Conservation (phyloP, 2,888 invertebrate genomes). For the Lasioglossum marginatum region DNA sequence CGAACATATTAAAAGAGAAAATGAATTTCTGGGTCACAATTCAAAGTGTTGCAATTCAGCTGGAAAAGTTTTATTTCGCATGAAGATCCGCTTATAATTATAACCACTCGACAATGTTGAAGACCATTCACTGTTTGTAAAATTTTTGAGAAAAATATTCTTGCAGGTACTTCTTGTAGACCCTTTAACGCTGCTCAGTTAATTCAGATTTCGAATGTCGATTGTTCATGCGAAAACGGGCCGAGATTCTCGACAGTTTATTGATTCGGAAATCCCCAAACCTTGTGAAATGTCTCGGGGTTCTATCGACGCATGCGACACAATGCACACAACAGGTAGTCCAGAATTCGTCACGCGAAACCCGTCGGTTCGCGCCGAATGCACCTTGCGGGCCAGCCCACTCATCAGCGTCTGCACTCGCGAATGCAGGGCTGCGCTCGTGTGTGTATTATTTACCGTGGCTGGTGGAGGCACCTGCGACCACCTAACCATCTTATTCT, state of each 20-base stretch:
- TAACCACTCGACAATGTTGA: too few species aligned
- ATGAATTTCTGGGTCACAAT: too few species aligned
- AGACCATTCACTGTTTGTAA: not conserved
- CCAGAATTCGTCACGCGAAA: slow-evolving; percentile 40
- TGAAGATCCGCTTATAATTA: too few species aligned
- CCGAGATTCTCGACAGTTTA: not conserved
- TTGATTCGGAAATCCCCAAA: too few species aligned
- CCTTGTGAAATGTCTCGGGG: not conserved
- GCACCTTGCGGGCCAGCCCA: slow-evolving; percentile 54
- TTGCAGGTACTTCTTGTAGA: not conserved
- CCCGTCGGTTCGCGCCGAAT: slow-evolving; percentile 24
- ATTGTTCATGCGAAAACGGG: not conserved
- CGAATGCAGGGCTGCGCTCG: slow-evolving; percentile 44
- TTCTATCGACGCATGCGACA: not conserved
- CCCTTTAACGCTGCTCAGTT: not conserved
- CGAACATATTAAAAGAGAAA: too few species aligned
- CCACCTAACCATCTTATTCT: slow-evolving; percentile 57
- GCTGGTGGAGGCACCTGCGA: slow-evolving; percentile 61
- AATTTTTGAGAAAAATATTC: not conserved
- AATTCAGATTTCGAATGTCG: not conserved
- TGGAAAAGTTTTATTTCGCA: too few species aligned
- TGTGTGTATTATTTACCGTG: slow-evolving; percentile 62
- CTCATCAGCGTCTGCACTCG: slow-evolving; percentile 33
- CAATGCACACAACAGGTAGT: not conserved
- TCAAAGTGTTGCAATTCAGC: too few species aligned